These are phyloP conservation scores for Caenorhabditis macrosperma DNA, from an alignment of 2,888 invertebrate genomes.

Conservation along the genomic window DNA sequence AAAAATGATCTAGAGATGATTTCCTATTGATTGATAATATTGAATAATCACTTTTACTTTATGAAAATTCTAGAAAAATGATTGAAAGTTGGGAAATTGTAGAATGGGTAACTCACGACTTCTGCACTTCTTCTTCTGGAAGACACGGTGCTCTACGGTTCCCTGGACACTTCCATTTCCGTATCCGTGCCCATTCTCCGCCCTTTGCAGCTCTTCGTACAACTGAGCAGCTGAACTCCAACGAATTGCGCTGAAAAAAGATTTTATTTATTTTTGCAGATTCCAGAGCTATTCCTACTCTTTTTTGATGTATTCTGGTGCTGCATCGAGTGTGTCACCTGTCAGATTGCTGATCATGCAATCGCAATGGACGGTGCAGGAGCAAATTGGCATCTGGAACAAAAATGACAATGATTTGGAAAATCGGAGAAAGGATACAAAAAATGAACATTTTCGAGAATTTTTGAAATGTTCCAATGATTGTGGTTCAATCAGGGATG, in stretches of 20 bases:
- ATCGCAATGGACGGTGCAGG: conserved; percentile 32
- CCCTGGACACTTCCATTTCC: neutral
- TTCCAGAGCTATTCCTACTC: conserved; percentile 26
- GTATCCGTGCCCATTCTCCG: neutral
- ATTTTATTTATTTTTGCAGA: neutral
- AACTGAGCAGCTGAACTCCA: conserved; percentile 56
- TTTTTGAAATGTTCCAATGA: too few relatives aligned
- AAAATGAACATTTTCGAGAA: too few relatives aligned
- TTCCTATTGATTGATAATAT: too few relatives aligned
- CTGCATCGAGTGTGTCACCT: conserved; percentile 30
- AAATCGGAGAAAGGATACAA: too few relatives aligned
- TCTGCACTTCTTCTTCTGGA: conserved; percentile 19
- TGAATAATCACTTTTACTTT: too few relatives aligned
- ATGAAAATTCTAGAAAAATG: neutral
- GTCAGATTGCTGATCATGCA: conserved; percentile 28
- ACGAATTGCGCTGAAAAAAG: conserved; percentile 43
- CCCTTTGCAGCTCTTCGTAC: conserved; percentile 41
- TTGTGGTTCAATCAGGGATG: too few relatives aligned
- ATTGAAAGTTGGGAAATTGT: neutral
- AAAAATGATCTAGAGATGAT: too few relatives aligned
- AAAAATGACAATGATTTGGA: too few relatives aligned
- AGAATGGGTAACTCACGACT: conserved; percentile 58
- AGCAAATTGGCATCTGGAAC: conserved; percentile 43
- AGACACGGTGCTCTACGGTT: neutral
- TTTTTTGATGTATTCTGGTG: conserved; percentile 50